Conservation (phyloP, 1,140 invertebrate species). For the Heliothis subflexa region DNA sequence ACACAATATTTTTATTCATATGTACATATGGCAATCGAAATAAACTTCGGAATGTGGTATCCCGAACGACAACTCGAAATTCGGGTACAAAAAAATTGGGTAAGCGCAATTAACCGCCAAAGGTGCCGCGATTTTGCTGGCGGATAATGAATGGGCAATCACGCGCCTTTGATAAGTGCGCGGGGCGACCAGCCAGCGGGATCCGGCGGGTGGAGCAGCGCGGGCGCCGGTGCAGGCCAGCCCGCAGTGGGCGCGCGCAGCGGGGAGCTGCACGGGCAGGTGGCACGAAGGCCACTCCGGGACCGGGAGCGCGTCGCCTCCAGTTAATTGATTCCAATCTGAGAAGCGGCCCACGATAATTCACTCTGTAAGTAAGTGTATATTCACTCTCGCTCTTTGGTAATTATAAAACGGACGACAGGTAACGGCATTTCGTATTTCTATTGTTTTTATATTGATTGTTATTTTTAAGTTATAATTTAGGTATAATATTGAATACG, state of each 20-base stretch:
- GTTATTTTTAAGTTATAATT: neutral
- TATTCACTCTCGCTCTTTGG: conserved; percentile 60
- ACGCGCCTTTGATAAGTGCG: conserved; percentile 54
- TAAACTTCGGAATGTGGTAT: conserved; percentile 38
- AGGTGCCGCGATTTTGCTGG: conserved; percentile 59
- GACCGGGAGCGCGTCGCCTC: conserved; percentile 72
- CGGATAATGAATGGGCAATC: conserved; percentile 63
- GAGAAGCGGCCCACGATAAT: conserved; percentile 72
- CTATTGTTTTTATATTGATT: conserved; percentile 20
- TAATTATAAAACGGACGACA: conserved; percentile 53
- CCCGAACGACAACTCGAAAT: conserved; percentile 28
- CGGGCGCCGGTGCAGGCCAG: conserved; percentile 38
- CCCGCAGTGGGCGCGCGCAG: conserved; percentile 3
- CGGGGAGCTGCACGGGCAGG: conserved; percentile 62
- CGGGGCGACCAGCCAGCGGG: conserved; percentile 20
- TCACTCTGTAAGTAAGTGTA: conserved; percentile 58
- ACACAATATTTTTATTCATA: conserved; percentile 6
- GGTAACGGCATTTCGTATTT: conserved; percentile 49
- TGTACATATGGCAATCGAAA: conserved; percentile 32
- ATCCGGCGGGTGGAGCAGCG: neutral
- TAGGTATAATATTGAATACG: no score
- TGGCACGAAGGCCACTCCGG: conserved; percentile 73
- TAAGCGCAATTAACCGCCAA: conserved; percentile 55
- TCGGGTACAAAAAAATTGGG: conserved; percentile 50
- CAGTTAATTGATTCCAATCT: conserved; percentile 84